Base-by-base conservation (phyloP, 2,113 vertebrate genomes). In the Crotalus helleri region DNA sequence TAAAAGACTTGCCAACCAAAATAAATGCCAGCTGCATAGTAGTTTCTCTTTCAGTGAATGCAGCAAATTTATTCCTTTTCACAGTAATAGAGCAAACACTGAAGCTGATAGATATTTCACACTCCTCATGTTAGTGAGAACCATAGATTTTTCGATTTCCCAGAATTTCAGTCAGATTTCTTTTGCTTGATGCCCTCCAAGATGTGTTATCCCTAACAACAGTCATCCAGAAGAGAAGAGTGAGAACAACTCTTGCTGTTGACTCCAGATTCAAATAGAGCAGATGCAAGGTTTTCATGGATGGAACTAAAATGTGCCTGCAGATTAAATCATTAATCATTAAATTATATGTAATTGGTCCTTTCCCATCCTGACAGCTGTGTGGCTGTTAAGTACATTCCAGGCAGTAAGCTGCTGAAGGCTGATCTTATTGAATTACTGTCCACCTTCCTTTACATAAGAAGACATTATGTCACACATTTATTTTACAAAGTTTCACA, bases 1-100 rank as follows among this genome's bases (percentile, higher is more conserved):
- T 21, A 44, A 92, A 94, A 93, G 39, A 54, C 86, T 89, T 57
- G 29, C 59, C 64, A 94, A 96, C 57, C 58, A 92, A 94, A 94
- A 74, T 87, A 92, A 91, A 93, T 55, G 89, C 54, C 91, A 95
- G 88, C 86, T 95, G 95, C 21, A n/a, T 13, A 5, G 87, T 17
- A 88, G 89, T 24, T 46, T 51, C 29, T 54, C 23, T 93, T 29
- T 86, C 74, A 54, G 8, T 87, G 13, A 81, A 21, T 29, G n/a
- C 3, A 92, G 7, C 29, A 21, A 54, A 33, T n/a, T 12, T 46
- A 12, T 29, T 55, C 59, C 10, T 89, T 74, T 88, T 29, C 13
- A 64, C 13, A 69, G 54, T 29, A 15, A 44, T 55, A 51, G 21
- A 26, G 17, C 55, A 57, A 39, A 92, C 3, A 19, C 13, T 29